Evolutionary conservation across 2,113 vertebrate genomes (phyloP).

Genomic region (Mola mola): DNA sequence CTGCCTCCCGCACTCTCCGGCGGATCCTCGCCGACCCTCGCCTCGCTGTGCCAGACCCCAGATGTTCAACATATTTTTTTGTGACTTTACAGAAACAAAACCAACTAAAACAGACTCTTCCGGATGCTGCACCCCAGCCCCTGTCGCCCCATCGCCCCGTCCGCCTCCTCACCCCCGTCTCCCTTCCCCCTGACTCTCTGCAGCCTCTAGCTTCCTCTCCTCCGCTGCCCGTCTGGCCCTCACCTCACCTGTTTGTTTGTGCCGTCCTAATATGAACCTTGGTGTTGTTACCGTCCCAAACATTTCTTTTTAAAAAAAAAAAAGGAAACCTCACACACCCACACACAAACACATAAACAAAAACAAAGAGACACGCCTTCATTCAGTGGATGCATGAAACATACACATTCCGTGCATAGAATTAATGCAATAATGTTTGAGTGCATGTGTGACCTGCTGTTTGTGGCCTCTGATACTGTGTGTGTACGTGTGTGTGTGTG

Average conservation of each 20-base stretch:
- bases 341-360: slow-evolving; percentile 51
- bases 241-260: slow-evolving; percentile 69
- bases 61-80: slow-evolving; percentile 80
- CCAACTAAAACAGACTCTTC: slow-evolving; percentile 73
- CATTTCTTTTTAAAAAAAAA: no score
- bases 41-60: slow-evolving; percentile 73
- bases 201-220: slow-evolving; percentile 57
- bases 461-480: slow-evolving; percentile 5
- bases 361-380: slow-evolving; percentile 19
- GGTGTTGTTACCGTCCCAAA: slow-evolving; percentile 57
- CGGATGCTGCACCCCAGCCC: slow-evolving; percentile 51
- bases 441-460: slow-evolving; percentile 33
- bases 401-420: slow-evolving; percentile 42
- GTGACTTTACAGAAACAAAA: slow-evolving; percentile 80
- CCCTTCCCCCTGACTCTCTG: slow-evolving; percentile 20
- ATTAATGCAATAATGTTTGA: no score
- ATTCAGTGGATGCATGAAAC: slow-evolving; percentile 35
- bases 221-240: slow-evolving; percentile 24
- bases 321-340: slow-evolving; percentile 51
- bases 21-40: slow-evolving; percentile 42
- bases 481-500: slow-evolving; percentile 37
- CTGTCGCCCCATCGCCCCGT: background rate
- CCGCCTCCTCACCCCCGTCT: background rate
- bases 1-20: slow-evolving; percentile 34
- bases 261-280: slow-evolving; percentile 69